Conservation (phyloP, 2,888 invertebrate genomes). For the Unio delphinus region DNA sequence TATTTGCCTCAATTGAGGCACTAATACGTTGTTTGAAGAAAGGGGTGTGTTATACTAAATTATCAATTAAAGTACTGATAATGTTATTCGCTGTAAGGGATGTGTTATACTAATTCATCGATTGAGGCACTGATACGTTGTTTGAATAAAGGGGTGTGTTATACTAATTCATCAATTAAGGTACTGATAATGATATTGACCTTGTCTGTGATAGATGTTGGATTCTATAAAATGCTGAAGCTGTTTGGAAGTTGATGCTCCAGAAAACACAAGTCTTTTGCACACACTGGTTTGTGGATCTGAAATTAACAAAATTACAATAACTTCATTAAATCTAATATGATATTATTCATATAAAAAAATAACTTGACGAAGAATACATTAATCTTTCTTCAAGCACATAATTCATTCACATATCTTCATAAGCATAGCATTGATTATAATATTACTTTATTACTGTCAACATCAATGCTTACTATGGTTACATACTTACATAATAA, state of each 20-base stretch:
- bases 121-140: too few species aligned
- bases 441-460: too few species aligned
- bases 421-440: not conserved
- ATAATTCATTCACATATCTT: not conserved
- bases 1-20: too few species aligned
- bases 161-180: too few species aligned
- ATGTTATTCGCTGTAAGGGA: too few species aligned
- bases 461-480: too few species aligned
- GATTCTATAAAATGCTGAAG: conserved; percentile 70
- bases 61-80: too few species aligned
- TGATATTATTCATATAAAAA: not conserved
- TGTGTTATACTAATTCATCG: too few species aligned
- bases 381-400: not conserved
- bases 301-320: conserved; percentile 17
- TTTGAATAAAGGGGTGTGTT: not conserved
- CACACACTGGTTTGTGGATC: conserved; percentile 59
- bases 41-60: too few species aligned
- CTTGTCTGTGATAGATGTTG: conserved; percentile 71
- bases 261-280: conserved; percentile 69
- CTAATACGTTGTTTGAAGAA: too few species aligned
- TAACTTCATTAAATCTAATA: not conserved
- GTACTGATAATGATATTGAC: conserved; percentile 15
- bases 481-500: too few species aligned
- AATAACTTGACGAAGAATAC: not conserved
- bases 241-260: conserved; percentile 67